These are phyloP conservation scores for Delphinus delphis DNA, from an alignment of 2,113 vertebrate species.

Conservation along the genomic window DNA sequence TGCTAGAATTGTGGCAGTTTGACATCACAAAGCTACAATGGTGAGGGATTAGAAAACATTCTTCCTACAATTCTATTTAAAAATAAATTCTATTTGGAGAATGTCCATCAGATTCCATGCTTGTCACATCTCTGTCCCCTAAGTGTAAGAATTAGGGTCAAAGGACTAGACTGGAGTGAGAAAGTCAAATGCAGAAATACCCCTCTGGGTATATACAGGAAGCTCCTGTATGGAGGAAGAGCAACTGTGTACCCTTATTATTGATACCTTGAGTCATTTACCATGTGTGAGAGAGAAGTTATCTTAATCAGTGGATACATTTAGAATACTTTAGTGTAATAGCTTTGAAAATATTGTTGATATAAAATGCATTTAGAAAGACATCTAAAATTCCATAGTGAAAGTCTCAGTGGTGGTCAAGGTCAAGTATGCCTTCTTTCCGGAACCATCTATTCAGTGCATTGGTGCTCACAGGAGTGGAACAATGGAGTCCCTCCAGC, in stretches of 20 bases:
- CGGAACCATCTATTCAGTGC: not conserved
- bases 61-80: not conserved
- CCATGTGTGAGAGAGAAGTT: not conserved
- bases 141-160: not conserved
- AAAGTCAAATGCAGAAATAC: not conserved
- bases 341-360: not conserved
- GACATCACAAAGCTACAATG: not conserved
- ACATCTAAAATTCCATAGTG: not conserved
- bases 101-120: not conserved
- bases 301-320: not conserved
- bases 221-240: not conserved
- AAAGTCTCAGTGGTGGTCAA: not conserved
- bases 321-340: not conserved
- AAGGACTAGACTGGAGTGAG: not conserved
- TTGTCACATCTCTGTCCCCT: not conserved
- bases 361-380: not conserved
- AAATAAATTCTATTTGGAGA: conserved; percentile 14
- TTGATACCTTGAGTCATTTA: not conserved
- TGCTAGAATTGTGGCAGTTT: not conserved
- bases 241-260: not conserved
- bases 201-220: not conserved
- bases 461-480: not conserved
- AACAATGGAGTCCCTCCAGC: not conserved
- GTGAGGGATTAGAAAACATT: conserved; percentile 14
- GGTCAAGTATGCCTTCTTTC: not conserved